phyloP scores from a whole-genome alignment of 92 coral and sea anemone species.

The Porites rus region DNA sequence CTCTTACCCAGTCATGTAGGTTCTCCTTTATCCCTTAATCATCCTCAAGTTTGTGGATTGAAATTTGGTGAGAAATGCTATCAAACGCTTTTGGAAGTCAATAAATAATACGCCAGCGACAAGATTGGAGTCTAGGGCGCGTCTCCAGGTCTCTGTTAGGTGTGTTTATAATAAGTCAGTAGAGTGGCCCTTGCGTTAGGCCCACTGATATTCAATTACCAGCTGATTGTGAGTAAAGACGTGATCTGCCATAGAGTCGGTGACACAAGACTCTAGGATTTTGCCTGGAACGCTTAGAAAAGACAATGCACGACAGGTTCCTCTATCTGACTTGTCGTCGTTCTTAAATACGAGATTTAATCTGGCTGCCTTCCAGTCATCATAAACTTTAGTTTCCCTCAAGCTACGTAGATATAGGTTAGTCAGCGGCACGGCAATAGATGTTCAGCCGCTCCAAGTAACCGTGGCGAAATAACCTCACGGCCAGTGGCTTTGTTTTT shows the following conservation, averaged over 20 bases:
- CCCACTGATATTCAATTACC: constrained; percentile 45
- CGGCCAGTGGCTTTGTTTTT: constrained; percentile 41
- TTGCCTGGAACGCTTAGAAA: constrained; percentile 50
- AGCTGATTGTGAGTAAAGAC: constrained; percentile 30
- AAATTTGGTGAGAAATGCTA: constrained; percentile 50
- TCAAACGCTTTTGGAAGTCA: constrained; percentile 56
- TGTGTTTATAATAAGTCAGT: constrained; percentile 46
- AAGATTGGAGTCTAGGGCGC: constrained; percentile 16
- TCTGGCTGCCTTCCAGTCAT: constrained; percentile 59
- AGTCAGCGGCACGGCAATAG: constrained; percentile 37
- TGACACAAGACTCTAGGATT: constrained; percentile 46
- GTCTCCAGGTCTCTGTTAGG: constrained; percentile 61
- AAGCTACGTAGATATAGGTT: constrained; percentile 30
- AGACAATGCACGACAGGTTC: constrained; percentile 10
- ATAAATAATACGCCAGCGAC: constrained; percentile 42
- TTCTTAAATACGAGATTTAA: constrained; percentile 33
- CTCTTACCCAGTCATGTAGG: constrained; percentile 37
- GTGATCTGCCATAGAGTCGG: constrained; percentile 25
- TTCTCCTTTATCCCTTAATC: constrained; percentile 48
- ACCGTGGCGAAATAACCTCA: constrained; percentile 26
- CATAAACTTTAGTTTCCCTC: constrained; percentile 14
- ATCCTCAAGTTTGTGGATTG: constrained; percentile 44
- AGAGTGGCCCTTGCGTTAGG: constrained; percentile 49
- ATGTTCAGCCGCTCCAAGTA: constrained; percentile 41
- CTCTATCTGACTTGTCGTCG: constrained; percentile 43